Base-by-base conservation (phyloP, 2,888 invertebrate species). In the Diarsia rubi region DNA sequence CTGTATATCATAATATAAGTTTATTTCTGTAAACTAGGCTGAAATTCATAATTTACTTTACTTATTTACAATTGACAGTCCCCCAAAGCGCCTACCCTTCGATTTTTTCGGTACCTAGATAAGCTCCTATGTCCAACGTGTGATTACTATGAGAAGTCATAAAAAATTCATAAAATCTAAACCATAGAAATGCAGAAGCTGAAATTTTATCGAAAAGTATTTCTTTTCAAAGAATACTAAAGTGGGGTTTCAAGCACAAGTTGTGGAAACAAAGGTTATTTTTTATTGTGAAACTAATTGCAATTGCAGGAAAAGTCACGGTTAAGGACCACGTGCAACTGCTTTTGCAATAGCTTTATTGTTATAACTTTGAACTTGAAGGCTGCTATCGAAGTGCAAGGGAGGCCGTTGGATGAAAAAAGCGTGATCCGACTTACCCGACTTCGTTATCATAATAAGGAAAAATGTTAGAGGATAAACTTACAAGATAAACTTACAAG, bases 251-350 rank as follows among this genome's bases (percentile, higher is more conserved):
- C 54, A 65, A n/a, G 69, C 47, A 52, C 49, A 73, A 63, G 72
- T 60, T 66, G 45, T 31, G 24, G 24, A n/a, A 68, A 81, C 47
- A 65, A 74, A 70, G 16, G 27, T 45, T 16, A 27, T 62, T 79
- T 69, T 79, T 67, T 37, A 79, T 79, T 75, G 37, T 69, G 42
- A 37, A 71, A 37, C 24, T 81, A 79, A 79, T 81, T 81, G 69
- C 65, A 8, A 71, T 31, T 52, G 73, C 69, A 67, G 64, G 11
- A 78, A 70, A 69, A n/a, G 37, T 37, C 71, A 60, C 54, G 37
- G 42, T 69, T 42, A 19, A 21, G 9, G 31, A 44, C 6, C 69
- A 79, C 80, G 83, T 72, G 71, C 21, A 70, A 37, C 9, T 27
- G 49, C 5, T 24, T 67, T 37, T 68, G 24, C 44, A 12, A 42